Conservation (phyloP, 2,797 vertebrate species). For the Anableps anableps region DNA sequence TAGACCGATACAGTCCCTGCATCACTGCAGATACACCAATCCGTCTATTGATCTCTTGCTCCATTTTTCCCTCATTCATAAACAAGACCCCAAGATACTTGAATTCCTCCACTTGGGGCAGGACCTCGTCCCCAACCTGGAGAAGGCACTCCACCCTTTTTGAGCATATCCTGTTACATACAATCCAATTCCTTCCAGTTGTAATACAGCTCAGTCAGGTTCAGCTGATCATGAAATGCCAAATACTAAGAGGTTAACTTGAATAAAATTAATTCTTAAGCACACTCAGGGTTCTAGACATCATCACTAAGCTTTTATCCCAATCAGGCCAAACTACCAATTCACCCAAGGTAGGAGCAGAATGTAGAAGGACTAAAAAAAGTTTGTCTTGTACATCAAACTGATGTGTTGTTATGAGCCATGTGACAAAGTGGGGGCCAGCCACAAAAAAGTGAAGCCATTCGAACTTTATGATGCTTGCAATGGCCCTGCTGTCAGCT, state of each 20-base stretch:
- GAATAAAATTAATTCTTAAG: neutral
- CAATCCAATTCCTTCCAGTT: neutral
- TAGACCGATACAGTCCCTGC: too few species aligned
- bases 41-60: too few species aligned
- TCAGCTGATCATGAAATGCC: neutral
- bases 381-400: constrained; percentile 6
- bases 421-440: constrained; percentile 19
- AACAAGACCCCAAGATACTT: too few species aligned
- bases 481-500: constrained; percentile 49
- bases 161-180: neutral
- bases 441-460: constrained; percentile 22
- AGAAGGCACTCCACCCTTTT: too few species aligned
- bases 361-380: neutral
- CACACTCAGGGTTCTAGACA: neutral
- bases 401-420: constrained; percentile 31
- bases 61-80: too few species aligned
- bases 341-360: neutral
- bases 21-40: too few species aligned
- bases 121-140: too few species aligned
- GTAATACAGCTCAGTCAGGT: neutral
- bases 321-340: neutral
- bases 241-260: neutral
- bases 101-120: too few species aligned
- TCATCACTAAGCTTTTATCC: neutral
- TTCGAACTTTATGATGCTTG: constrained; percentile 45